Percentiles rank a stretch among this genome's conserved stretches.
Conservation (phyloP, 2,888 invertebrate species). For the Parascotia fuliginaria region DNA sequence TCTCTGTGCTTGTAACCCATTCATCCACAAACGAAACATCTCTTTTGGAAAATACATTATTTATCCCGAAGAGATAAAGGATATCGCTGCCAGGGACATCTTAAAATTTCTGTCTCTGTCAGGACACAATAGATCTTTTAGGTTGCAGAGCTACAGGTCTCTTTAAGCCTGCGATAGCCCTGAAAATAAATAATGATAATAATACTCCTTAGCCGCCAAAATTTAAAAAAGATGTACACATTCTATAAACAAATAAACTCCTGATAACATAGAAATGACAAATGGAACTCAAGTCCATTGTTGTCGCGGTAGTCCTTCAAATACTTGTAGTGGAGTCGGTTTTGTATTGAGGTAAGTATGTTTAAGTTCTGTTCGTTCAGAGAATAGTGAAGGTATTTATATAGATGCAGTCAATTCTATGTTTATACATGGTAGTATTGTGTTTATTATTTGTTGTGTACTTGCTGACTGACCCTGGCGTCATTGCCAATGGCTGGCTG, state of each 20-base stretch:
- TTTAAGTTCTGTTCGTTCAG: constrained; percentile 40
- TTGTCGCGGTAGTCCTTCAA: constrained; percentile 15
- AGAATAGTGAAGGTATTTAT: constrained; percentile 41
- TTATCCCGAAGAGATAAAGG: too few species aligned
- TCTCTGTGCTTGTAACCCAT: too few species aligned
- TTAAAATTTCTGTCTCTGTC: too few species aligned
- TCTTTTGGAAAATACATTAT: too few species aligned
- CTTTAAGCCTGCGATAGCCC: too few species aligned
- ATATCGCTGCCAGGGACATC: too few species aligned
- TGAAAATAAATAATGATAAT: too few species aligned
- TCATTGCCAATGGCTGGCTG: neutral
- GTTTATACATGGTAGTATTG: constrained; percentile 6
- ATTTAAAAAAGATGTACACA: too few species aligned
- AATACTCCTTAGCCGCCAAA: too few species aligned
- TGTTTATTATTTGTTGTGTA: constrained; percentile 13
- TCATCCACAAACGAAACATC: too few species aligned
- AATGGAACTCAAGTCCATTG: constrained; percentile 18
- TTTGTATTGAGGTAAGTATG: constrained; percentile 44
- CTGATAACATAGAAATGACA: neutral
- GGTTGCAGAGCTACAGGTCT: too few species aligned
- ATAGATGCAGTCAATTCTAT: constrained; percentile 31
- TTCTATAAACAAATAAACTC: neutral
- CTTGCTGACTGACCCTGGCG: neutral
- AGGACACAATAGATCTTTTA: too few species aligned
- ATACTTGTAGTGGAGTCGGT: constrained; percentile 43